Percentiles rank a stretch among this genome's conserved stretches.
These are phyloP conservation scores for Bostrychus sinensis DNA, from an alignment of 2,113 vertebrate species.

Conservation along the genomic window DNA sequence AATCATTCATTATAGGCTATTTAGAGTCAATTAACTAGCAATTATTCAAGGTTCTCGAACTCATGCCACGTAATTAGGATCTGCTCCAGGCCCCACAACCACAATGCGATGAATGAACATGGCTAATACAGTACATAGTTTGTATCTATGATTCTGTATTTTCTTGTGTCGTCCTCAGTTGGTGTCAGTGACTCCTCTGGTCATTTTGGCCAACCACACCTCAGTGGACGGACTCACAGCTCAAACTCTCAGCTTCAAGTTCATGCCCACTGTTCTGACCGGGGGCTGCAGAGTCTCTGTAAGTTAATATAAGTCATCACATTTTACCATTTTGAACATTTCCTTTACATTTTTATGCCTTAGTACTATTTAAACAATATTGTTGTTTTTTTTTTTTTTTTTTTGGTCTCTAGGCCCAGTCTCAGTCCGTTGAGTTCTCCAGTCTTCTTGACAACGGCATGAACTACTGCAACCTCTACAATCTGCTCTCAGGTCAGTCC, in stretches of 20 bases:
- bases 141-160: too few species aligned
- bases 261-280: slow-evolving; percentile 8
- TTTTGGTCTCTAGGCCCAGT: background rate
- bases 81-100: too few species aligned
- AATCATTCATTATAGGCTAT: too few species aligned
- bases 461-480: slow-evolving; percentile 17
- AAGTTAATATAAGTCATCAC: background rate
- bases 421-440: slow-evolving; percentile 1
- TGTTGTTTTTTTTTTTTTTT: background rate
- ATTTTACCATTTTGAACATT: too few species aligned
- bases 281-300: background rate
- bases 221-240: slow-evolving; percentile 16
- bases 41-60: too few species aligned
- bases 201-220: slow-evolving; percentile 45
- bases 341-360: background rate
- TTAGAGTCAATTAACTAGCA: too few species aligned
- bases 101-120: too few species aligned
- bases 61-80: too few species aligned
- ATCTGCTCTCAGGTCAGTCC: background rate
- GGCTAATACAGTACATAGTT: too few species aligned
- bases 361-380: too few species aligned
- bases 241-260: slow-evolving; percentile 25
- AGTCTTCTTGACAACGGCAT: slow-evolving; percentile 1
- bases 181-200: background rate
- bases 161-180: slow-evolving; percentile 41